Evolutionary conservation across 2,113 vertebrate genomes (phyloP).

Genomic region (Geococcyx californianus): DNA sequence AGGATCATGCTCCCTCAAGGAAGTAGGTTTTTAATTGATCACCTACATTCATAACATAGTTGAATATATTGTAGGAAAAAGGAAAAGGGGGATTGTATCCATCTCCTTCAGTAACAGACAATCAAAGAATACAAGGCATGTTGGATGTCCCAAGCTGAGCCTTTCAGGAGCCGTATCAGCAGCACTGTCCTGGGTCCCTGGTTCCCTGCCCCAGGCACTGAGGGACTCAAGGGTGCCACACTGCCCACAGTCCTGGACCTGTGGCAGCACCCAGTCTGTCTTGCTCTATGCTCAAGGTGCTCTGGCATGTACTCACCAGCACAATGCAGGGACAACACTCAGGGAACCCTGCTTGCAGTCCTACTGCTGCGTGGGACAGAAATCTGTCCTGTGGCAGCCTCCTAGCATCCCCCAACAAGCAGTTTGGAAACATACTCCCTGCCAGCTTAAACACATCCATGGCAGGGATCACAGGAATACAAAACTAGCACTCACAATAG

Average conservation of each 20-base stretch:
- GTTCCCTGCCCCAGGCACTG: neutral
- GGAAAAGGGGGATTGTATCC: neutral
- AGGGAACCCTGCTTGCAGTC: neutral
- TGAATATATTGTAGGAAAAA: neutral
- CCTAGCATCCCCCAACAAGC: fast-evolving
- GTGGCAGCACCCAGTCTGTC: fast-evolving
- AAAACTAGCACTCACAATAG: neutral
- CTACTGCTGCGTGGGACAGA: neutral
- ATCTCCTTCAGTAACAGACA: neutral
- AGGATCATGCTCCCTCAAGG: slow-evolving; percentile 17
- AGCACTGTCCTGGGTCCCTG: neutral
- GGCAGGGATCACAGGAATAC: neutral
- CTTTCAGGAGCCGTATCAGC: neutral
- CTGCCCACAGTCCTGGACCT: neutral
- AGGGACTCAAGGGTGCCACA: neutral
- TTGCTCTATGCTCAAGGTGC: neutral
- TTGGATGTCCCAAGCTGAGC: neutral
- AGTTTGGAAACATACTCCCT: neutral
- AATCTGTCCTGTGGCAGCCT: neutral
- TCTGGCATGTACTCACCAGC: neutral
- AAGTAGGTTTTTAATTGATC: slow-evolving; percentile 29
- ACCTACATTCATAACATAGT: neutral
- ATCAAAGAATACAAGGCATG: neutral
- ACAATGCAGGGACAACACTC: neutral
- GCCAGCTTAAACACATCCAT: neutral